Evolutionary conservation across 2,797 vertebrate genomes (phyloP).

Genomic region (Premnoplex brunnescens): DNA sequence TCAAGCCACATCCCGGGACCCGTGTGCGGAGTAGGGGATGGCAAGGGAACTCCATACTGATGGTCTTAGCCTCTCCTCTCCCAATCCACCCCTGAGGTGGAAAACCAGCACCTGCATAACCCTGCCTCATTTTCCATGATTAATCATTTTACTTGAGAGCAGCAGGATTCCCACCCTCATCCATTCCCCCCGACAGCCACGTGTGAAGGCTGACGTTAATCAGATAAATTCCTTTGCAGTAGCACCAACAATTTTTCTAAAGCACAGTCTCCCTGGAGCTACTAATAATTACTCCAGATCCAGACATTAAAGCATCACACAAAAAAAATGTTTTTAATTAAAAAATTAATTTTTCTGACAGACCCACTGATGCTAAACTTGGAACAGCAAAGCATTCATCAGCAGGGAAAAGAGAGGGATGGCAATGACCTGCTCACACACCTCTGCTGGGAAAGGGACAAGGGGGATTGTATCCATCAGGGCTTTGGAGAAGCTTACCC

Average conservation of each 20-base stretch:
- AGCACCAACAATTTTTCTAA: slow-evolving; percentile 70
- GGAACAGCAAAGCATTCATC: not conserved
- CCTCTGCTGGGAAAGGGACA: not conserved
- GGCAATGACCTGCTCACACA: not conserved
- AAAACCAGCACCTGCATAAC: not conserved
- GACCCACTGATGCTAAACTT: not conserved
- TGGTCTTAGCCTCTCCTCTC: not conserved
- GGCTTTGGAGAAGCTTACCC: not conserved
- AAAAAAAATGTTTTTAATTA: slow-evolving; percentile 73
- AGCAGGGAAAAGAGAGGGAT: not conserved
- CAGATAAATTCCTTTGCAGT: slow-evolving; percentile 68
- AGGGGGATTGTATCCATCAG: not conserved
- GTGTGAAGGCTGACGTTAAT: slow-evolving; percentile 58
- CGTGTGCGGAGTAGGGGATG: fast-evolving
- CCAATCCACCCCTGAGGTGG: not conserved
- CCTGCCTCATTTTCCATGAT: slow-evolving; percentile 3
- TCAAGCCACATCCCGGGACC: not conserved
- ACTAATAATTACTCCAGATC: slow-evolving; percentile 74
- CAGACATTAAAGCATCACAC: slow-evolving; percentile 66
- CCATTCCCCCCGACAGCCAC: not conserved
- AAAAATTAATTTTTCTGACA: slow-evolving; percentile 77
- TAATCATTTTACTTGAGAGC: slow-evolving; percentile 22
- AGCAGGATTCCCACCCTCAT: not conserved
- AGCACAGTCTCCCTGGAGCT: slow-evolving; percentile 66
- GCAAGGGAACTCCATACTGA: not conserved